Conservation (phyloP, 2,888 invertebrate species). For the Scaptodrosophila latifasciaeformis region DNA sequence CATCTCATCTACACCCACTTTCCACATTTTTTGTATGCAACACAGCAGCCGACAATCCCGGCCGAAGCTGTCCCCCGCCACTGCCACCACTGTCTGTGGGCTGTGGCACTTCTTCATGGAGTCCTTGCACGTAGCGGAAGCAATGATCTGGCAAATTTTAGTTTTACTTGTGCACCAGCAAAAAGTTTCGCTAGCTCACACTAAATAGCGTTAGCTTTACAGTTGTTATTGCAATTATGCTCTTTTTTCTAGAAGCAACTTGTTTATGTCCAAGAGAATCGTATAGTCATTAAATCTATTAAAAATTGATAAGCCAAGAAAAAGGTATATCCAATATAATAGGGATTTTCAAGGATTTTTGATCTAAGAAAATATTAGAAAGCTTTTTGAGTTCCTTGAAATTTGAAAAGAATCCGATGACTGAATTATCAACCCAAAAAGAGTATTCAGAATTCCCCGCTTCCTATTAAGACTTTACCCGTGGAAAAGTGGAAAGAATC, state of each 20-base stretch:
- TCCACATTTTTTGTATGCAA: constrained; percentile 40
- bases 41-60: constrained; percentile 28
- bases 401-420: too few relatives aligned
- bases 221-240: background rate
- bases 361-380: too few relatives aligned
- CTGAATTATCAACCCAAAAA: too few relatives aligned
- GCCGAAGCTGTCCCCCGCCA: background rate
- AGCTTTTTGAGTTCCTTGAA: too few relatives aligned
- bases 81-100: constrained; percentile 17
- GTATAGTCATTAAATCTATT: too few relatives aligned
- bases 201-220: constrained; percentile 52
- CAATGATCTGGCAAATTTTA: constrained; percentile 66
- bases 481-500: too few relatives aligned
- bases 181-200: constrained; percentile 53
- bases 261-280: background rate
- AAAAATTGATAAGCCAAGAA: too few relatives aligned
- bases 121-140: constrained; percentile 63
- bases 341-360: too few relatives aligned
- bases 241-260: constrained; percentile 2
- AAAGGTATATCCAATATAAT: too few relatives aligned
- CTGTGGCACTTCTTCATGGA: constrained; percentile 24
- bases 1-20: too few relatives aligned
- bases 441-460: too few relatives aligned
- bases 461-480: too few relatives aligned
- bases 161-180: constrained; percentile 56